Percentiles rank a stretch among this genome's conserved stretches.
These are phyloP conservation scores for Pogonognathellus flavescens DNA, from an alignment of 1,140 invertebrate genomes.

Conservation along the genomic window DNA sequence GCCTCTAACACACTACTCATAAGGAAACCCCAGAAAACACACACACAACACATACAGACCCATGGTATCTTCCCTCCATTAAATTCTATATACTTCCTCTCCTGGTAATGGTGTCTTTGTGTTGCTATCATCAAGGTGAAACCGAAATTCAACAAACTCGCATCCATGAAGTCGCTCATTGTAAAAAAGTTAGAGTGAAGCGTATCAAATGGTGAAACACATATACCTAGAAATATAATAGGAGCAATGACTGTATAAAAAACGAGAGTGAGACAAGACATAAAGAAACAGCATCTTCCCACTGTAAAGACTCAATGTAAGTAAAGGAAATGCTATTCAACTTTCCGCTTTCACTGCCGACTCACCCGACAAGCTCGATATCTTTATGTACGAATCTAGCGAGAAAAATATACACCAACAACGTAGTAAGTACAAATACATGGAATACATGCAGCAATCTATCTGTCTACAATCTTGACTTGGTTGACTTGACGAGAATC, in stretches of 20 bases:
- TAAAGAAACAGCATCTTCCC: not conserved
- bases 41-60: too few relatives aligned
- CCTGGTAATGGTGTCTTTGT: not conserved
- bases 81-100: not conserved
- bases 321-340: conserved; percentile 19
- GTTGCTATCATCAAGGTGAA: conserved; percentile 14
- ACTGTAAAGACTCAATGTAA: not conserved
- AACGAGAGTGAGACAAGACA: not conserved
- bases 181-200: not conserved
- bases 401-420: too few relatives aligned
- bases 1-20: too few relatives aligned
- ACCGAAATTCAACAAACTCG: not conserved
- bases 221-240: not conserved
- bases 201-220: not conserved
- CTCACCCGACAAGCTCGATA: too few relatives aligned
- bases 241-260: not conserved
- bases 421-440: too few relatives aligned
- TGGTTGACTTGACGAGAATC: conserved; percentile 16
- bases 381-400: too few relatives aligned
- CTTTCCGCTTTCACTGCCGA: not conserved
- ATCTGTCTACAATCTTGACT: not conserved
- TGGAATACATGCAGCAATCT: too few relatives aligned
- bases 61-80: too few relatives aligned
- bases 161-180: not conserved
- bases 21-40: too few relatives aligned